These are phyloP conservation scores for Cantharis rustica DNA, from an alignment of 2,888 invertebrate genomes.

Conservation along the genomic window DNA sequence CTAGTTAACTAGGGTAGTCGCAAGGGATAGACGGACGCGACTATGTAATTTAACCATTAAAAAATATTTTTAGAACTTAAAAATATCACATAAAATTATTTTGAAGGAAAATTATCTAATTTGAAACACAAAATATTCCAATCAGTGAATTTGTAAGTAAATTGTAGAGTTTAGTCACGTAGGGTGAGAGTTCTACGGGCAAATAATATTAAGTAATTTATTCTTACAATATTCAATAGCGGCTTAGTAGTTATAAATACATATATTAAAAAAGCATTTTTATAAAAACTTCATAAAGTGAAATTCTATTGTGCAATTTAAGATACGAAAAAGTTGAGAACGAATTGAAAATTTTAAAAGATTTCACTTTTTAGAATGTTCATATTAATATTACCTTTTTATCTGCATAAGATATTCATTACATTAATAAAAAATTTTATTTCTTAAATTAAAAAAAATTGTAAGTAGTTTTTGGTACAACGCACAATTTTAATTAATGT, in stretches of 20 bases:
- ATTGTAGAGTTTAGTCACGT: not conserved
- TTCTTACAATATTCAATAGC: not conserved
- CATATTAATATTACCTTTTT: too few species aligned
- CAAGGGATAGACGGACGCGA: too few species aligned
- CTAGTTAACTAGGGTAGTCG: too few species aligned
- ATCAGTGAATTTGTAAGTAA: not conserved
- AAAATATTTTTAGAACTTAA: too few species aligned
- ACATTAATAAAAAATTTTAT: not conserved
- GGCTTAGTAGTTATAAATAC: not conserved
- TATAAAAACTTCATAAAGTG: not conserved
- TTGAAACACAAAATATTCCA: not conserved
- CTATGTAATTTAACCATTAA: too few species aligned
- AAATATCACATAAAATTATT: too few species aligned
- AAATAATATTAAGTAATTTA: not conserved
- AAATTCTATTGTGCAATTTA: not conserved
- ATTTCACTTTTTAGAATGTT: not conserved
- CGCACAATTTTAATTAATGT: not conserved
- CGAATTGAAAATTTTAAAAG: not conserved
- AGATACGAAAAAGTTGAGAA: not conserved
- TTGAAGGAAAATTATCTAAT: not conserved
- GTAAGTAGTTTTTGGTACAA: not conserved
- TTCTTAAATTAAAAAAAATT: not conserved
- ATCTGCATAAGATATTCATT: not conserved
- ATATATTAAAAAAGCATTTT: not conserved
- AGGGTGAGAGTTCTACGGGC: not conserved